A percentile compares a stretch with the other conserved stretches of the same genome.
Evolutionary conservation across 2,113 vertebrate species (phyloP).

Genomic region (Scolopax mira): DNA sequence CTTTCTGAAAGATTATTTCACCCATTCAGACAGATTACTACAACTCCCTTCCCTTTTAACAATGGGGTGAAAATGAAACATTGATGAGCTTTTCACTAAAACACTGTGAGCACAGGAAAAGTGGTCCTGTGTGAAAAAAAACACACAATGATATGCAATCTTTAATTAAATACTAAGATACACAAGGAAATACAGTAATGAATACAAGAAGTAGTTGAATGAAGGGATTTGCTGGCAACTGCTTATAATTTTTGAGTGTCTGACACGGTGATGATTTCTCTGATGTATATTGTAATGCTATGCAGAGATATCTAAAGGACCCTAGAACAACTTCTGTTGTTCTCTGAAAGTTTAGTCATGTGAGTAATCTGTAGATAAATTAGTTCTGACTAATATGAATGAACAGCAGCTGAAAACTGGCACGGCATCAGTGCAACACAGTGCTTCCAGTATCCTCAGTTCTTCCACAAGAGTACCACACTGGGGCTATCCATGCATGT

Average conservation of each 20-base stretch:
- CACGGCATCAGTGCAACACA: background rate
- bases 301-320: background rate
- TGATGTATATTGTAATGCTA: background rate
- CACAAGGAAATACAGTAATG: background rate
- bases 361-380: background rate
- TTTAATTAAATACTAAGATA: background rate
- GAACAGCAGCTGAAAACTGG: constrained; percentile 16
- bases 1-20: background rate
- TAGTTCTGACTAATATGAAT: background rate
- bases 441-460: background rate
- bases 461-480: background rate
- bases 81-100: background rate
- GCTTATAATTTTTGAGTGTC: background rate
- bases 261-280: background rate
- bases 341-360: background rate
- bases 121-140: background rate
- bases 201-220: background rate
- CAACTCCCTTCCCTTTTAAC: background rate
- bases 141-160: background rate
- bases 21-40: background rate
- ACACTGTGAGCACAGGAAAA: background rate
- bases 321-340: background rate
- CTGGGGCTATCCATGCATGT: background rate
- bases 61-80: background rate
- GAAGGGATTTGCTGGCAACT: background rate